Evolutionary conservation across 92 coral and sea anemone species (phyloP), one percentile per base, ranked within the genome.

Genomic region (Plumapathes pennacea): DNA sequence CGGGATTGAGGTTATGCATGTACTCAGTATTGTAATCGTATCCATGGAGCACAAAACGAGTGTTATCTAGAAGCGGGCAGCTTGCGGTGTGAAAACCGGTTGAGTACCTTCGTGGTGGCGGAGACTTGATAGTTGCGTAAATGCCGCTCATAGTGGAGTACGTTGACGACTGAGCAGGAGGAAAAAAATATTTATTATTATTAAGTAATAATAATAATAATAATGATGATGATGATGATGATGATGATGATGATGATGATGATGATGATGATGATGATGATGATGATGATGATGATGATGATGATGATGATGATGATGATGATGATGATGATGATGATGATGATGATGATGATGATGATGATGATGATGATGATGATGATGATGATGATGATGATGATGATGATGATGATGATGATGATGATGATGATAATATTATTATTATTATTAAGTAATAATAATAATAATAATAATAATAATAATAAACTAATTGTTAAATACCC

Each of bases 91-190:
- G n/a, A 0, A 41, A 13, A 5, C 11, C 27, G 14, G 13, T 46
- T 2, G 12, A 4, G 18, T 62, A 87, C 95, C 95, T 84, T 70
- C 95, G 64, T 6, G 95, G 95, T 1, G 95, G 95, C 1, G 95
- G 90, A 10, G 73, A 76, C 47, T 66, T 67, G 1, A 87, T 87
- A 40, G 85, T 87, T 25, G 95, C 95, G 45, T 87, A 87, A n/a
- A 87, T 80, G 26, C 89, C 83, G 15, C 88, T 59, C 29, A 77
- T 66, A 38, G 77, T 76, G 38, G 95, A 65, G 42, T 71, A 87
- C 5, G 95, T 49, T 2, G 95, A 72, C 18, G 75, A 59, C 95
- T 87, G 40, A 10, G 31, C 19, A 49, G 44, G 33, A 20, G 10
- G 9, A 40, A 12, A 6, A 33, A 10, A 32, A 28, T 13, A 32